A percentile compares a stretch with the other conserved stretches of the same genome.
Evolutionary conservation across 2,797 vertebrate species (phyloP).

Genomic region (Lacerta viridis): DNA sequence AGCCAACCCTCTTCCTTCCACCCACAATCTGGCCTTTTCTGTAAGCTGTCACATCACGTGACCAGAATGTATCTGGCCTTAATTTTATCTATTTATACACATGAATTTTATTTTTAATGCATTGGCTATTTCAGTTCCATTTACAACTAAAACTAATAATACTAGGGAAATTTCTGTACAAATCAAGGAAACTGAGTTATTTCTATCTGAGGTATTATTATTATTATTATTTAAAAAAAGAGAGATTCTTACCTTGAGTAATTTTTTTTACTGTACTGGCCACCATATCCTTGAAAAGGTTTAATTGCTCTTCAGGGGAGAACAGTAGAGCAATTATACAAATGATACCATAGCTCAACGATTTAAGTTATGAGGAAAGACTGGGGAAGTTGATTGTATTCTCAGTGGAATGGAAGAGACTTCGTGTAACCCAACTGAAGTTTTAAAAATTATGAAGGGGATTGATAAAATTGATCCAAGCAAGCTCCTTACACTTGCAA

Average conservation of each 20-base stretch:
- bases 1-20: neutral
- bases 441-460: slow-evolving; percentile 75
- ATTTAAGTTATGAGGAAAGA: slow-evolving; percentile 74
- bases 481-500: slow-evolving; percentile 73
- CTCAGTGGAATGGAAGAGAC: slow-evolving; percentile 76
- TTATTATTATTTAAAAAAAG: neutral
- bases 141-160: slow-evolving; percentile 56
- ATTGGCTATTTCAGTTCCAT: slow-evolving; percentile 45
- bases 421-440: slow-evolving; percentile 73
- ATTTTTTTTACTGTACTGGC: slow-evolving; percentile 66
- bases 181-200: slow-evolving; percentile 58
- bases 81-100: slow-evolving; percentile 36
- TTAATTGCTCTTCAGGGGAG: slow-evolving; percentile 78
- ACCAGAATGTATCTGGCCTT: slow-evolving; percentile 20
- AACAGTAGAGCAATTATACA: slow-evolving; percentile 71
- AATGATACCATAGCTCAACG: slow-evolving; percentile 71
- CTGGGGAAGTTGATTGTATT: slow-evolving; percentile 73
- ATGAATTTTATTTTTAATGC: slow-evolving; percentile 29
- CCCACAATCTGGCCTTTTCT: slow-evolving; percentile 36
- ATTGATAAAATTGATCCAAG: slow-evolving; percentile 80
- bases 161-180: slow-evolving; percentile 50
- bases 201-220: slow-evolving; percentile 67
- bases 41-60: slow-evolving; percentile 14
- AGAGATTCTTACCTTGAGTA: slow-evolving; percentile 58
- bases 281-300: slow-evolving; percentile 71